Base-by-base conservation (phyloP, 1,140 invertebrate species). In the Eriosoma lanigerum region DNA sequence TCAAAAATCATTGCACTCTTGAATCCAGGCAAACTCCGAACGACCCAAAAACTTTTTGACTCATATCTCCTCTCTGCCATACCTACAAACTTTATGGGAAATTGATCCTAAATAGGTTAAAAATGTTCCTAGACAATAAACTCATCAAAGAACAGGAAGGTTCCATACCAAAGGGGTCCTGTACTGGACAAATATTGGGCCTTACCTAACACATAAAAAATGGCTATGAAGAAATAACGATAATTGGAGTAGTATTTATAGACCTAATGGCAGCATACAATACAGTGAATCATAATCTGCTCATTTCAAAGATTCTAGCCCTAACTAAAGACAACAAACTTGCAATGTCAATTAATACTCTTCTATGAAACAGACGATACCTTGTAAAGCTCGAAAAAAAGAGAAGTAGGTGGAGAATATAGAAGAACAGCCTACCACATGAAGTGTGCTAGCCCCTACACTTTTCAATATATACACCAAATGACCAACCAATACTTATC, bases 21-120 rank as follows among this genome's bases (percentile, higher is more conserved):
- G 8, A 82, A 82, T 81, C 82, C 82, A 15, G 82, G 82, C 12
- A 82, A 82, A 56, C 73, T 3, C 72, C 81, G 29, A 68, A 21
- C 13, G 80, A 81, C 17, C 50, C 80, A 78, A 81, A 44, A 82
- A 56, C 6, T 21, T 81, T 50, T 75, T 58, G 81, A 32, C 82
- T 81, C 12, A 81, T 82, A 2, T 82, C 82, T 1, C 60, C 81
- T 1, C 44, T 82, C 32, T 82, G 81, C 48, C 81, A 82, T 80
- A 73, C 80, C 19, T 82, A 70, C 26, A 82, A 82, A 73, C 8
- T 82, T n/a, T 50, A 80, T 73, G 17, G n/a, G 9, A 81, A 82
- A 58, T 10, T 81, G 56, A 80, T 38, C 3, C 38, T 52, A 26
- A 62, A 62, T 26, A 26, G 26, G 19, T 26, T 62, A 13, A 62